Conservation (phyloP, 1,140 invertebrate species). For the Panonychus citri region DNA sequence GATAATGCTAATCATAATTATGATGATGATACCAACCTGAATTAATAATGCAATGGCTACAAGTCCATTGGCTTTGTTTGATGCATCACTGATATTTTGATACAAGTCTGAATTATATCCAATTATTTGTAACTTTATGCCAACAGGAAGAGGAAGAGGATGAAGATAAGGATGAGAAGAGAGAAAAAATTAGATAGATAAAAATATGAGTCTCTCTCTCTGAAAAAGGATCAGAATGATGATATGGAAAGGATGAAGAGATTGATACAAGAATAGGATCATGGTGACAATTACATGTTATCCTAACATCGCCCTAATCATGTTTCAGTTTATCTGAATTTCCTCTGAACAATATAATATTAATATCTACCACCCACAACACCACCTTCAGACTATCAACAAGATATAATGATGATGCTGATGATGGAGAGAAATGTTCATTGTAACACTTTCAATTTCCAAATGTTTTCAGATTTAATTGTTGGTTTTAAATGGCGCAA, state of each 20-base stretch:
- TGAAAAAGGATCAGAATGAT: not conserved
- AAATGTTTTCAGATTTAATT: too few relatives aligned
- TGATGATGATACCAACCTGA: constrained; percentile 2
- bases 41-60: constrained; percentile 79
- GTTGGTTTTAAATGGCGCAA: too few relatives aligned
- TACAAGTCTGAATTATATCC: constrained; percentile 92
- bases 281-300: not conserved
- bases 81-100: constrained; percentile 80
- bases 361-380: too few relatives aligned
- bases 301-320: too few relatives aligned
- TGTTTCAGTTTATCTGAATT: too few relatives aligned
- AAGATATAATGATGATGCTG: too few relatives aligned
- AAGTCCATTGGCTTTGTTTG: constrained; percentile 56
- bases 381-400: too few relatives aligned
- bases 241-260: not conserved
- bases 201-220: not conserved
- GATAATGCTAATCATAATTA: not conserved
- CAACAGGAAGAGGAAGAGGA: not conserved
- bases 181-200: not conserved
- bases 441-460: too few relatives aligned
- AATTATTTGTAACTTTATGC: constrained; percentile 68
- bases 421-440: too few relatives aligned
- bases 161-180: constrained; percentile 20
- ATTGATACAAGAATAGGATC: not conserved
- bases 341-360: too few relatives aligned